Base-by-base conservation (phyloP, 2,113 vertebrate genomes). In the Papio anubis region DNA sequence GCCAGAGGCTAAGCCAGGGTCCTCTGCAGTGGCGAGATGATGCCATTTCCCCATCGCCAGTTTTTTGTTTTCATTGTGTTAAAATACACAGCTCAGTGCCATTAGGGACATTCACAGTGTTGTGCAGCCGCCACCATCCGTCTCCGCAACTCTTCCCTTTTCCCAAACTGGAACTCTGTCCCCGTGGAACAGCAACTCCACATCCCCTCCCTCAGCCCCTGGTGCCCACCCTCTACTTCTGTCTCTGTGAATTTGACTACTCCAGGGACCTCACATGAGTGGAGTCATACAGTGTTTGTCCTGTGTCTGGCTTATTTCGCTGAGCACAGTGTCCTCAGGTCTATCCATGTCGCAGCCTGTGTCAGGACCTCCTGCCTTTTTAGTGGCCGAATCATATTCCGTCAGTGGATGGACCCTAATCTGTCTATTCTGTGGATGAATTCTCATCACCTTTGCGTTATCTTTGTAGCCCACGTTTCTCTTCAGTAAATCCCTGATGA, bases 101-200 rank as follows among this genome's bases (percentile, higher is more conserved):
- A 7, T 8, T 25, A 20, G 7, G 35, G 23, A 11, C 48, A 0
- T 30, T 90, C 35, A 18, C 21, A 0, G 20, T 13, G 40, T 20
- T 20, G 3, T 50, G 88, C 7, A 5, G 4, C 32, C 35, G 11
- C 59, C 9, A 30, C 59, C 35, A 0, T 50, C 57, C 5, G 0
- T 13, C 35, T 66, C 45, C 23, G 6, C 75, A 40, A 79, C 35
- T 40, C 30, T 75, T 4, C 30, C 25, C 3, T 38, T 10, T 30
- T 52, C 45, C 75, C 43, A 66, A 38, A 50, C 40, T 30, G 25
- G 20, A 27, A 3, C 3, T 75, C 17, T n/a, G 40, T 27, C 59
- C n/a, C 75, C 27, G 3, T 78, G 7, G 14, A 38, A 27, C 40
- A 14, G 9, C 27, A 2, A 27, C 32, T 43, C 21, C 27, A 7